A percentile compares a stretch with the other conserved stretches of the same genome.
Conservation (phyloP, 2,888 invertebrate genomes). For the Anthophora plumipes region DNA sequence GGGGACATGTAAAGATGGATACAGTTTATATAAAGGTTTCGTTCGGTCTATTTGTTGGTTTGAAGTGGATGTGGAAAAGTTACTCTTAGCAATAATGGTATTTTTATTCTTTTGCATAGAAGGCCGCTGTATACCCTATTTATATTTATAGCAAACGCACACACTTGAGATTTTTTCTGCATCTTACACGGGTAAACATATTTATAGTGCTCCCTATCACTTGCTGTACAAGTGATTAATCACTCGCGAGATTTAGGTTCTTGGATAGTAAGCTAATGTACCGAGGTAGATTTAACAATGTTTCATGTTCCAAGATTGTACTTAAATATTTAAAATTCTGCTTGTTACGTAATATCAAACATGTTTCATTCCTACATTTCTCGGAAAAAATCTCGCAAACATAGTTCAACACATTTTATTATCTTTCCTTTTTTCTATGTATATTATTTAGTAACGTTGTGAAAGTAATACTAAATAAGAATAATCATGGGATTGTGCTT, state of each 20-base stretch:
- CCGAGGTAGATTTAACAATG: too few relatives aligned
- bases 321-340: too few relatives aligned
- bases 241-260: too few relatives aligned
- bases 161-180: conserved; percentile 6
- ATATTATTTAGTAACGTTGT: too few relatives aligned
- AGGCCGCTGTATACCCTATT: conserved; percentile 1
- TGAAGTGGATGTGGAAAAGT: neutral
- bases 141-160: conserved; percentile 9
- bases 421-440: too few relatives aligned
- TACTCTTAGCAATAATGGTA: neutral
- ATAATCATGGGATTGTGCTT: neutral
- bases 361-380: too few relatives aligned
- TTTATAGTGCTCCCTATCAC: neutral
- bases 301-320: too few relatives aligned
- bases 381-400: too few relatives aligned
- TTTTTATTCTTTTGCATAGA: neutral
- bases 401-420: too few relatives aligned
- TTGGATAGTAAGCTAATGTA: too few relatives aligned
- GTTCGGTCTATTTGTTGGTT: neutral
- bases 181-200: neutral
- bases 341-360: too few relatives aligned
- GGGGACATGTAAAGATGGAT: neutral
- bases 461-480: neutral
- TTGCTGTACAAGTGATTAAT: neutral
- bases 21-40: neutral